phyloP scores from a whole-genome alignment of 2,113 vertebrate species.

The Chauna torquata region DNA sequence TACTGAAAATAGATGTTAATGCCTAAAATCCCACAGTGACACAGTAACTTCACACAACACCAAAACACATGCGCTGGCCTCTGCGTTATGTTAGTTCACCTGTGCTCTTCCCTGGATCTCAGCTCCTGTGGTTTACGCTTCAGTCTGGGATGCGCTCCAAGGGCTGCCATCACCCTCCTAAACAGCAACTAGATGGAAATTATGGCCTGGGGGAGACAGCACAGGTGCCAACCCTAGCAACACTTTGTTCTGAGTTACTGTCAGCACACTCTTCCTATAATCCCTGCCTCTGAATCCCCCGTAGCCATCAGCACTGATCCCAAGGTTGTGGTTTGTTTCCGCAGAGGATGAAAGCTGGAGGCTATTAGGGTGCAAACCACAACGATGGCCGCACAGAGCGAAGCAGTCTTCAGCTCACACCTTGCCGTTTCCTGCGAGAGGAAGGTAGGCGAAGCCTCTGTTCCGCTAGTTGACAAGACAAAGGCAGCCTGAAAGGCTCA shows the following conservation, averaged over 20 bases:
- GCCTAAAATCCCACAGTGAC: not conserved
- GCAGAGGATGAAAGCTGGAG: not conserved
- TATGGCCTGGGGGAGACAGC: not conserved
- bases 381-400: not conserved
- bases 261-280: not conserved
- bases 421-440: not conserved
- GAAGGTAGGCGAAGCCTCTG: not conserved
- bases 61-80: rapidly evolving
- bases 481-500: not conserved
- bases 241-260: rapidly evolving
- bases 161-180: not conserved
- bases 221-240: not conserved
- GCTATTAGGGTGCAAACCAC: not conserved
- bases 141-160: not conserved
- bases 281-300: not conserved
- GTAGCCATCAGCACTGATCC: not conserved
- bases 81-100: not conserved
- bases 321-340: rapidly evolving
- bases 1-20: not conserved
- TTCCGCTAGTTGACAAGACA: not conserved
- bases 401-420: not conserved
- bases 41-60: not conserved
- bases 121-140: rapidly evolving
- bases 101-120: not conserved
- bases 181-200: not conserved